Evolutionary conservation across 2,888 invertebrate genomes (phyloP).

Genomic region (Habrosyne pyritoides): DNA sequence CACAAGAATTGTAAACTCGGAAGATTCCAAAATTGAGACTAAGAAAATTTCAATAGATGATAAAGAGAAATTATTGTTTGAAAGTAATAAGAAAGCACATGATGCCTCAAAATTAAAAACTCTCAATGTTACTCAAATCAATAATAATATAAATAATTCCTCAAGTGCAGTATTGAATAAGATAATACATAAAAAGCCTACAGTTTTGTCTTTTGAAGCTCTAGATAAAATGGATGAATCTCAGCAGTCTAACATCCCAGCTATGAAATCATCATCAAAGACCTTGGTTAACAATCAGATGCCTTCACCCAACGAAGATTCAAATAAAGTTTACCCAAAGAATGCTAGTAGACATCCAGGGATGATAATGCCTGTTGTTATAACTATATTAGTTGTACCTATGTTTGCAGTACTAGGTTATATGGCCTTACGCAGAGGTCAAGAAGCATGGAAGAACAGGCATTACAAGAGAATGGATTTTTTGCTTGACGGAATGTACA

Average conservation of each 20-base stretch:
- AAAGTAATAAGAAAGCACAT: background rate
- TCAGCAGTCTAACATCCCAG: slow-evolving; percentile 26
- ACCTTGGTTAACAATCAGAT: slow-evolving; percentile 41
- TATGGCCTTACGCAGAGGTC: slow-evolving; percentile 87
- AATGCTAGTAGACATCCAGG: slow-evolving; percentile 77
- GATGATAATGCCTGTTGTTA: slow-evolving; percentile 89
- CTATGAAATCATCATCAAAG: slow-evolving; percentile 38
- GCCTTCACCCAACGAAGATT: slow-evolving; percentile 38
- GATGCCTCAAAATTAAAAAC: background rate
- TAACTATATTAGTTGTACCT: slow-evolving; percentile 89
- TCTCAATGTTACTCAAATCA: slow-evolving; percentile 13
- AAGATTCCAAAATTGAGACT: background rate
- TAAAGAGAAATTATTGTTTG: background rate
- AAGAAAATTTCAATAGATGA: background rate
- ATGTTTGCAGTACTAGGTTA: slow-evolving; percentile 87
- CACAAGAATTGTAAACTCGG: background rate
- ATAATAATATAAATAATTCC: slow-evolving; percentile 14
- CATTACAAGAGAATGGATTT: slow-evolving; percentile 95
- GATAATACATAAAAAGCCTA: slow-evolving; percentile 55
- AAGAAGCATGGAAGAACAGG: slow-evolving; percentile 93
- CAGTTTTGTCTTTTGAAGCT: slow-evolving; percentile 53
- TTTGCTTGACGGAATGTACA: slow-evolving; percentile 94
- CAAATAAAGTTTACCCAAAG: slow-evolving; percentile 35
- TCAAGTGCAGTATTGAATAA: slow-evolving; percentile 23
- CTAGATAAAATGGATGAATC: slow-evolving; percentile 45